Base-by-base conservation (phyloP, 1,140 invertebrate genomes). In the Homalodisca vitripennis region DNA sequence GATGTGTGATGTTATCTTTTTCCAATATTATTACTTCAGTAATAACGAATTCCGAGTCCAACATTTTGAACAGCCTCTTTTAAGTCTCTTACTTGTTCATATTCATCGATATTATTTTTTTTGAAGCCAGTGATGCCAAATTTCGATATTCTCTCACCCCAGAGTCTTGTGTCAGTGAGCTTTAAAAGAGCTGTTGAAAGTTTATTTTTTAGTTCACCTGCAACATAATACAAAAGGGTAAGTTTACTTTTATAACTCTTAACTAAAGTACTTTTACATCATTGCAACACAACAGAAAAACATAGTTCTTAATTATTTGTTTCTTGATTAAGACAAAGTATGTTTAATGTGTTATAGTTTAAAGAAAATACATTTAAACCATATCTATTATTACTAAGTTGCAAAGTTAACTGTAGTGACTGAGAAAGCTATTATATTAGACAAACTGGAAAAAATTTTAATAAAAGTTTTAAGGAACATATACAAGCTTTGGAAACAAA, bases 31-130 rank as follows among this genome's bases (percentile, higher is more conserved):
- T n/a, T n/a, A n/a, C n/a, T n/a, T 51, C n/a, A 87, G 81, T 86
- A 87, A 81, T 86, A 86, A 71, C 81, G 79, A 75, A 84, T 73
- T 72, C 80, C 81, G 78, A 82, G 82, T 75, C 79, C 82, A 77
- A 78, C 79, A 75, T 75, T 77, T 80, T 82, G 82, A 72, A 81
- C 80, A 75, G 78, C 65, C 0, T 83, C 79, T 77, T 80, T 79
- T 74, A 85, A 76, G 72, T 84, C 80, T 77, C 76, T 77, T 77
- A 83, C 78, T 76, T 82, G 77, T 73, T 83, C 73, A 74, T 85
- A 86, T 67, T 77, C 75, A 71, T 78, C 79, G 76, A 79, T 75
- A 69, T 75, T 80, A 66, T 85, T 83, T n/a, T 69, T 73, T 2
- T 76, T 79, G 77, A 85, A 87, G 67, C 81, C 81, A 65, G 80